Conservation (phyloP, 2,888 invertebrate genomes). For the Parelbella ahira region DNA sequence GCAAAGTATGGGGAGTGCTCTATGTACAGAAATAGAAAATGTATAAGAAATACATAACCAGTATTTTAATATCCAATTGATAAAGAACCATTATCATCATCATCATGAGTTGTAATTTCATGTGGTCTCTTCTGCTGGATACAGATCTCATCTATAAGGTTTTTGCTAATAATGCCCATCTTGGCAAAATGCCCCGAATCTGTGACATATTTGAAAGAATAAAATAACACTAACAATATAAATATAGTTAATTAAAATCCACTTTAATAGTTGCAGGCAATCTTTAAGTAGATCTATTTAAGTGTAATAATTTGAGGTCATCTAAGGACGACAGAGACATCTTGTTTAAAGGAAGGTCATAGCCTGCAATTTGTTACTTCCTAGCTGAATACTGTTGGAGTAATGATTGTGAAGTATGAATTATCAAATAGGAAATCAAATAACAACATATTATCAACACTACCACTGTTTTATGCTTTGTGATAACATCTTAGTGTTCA, state of each 20-base stretch:
- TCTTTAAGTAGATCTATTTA: slow-evolving; percentile 31
- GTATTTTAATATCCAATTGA: too few species aligned
- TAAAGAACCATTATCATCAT: too few species aligned
- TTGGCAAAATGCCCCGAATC: too few species aligned
- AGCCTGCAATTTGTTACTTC: slow-evolving; percentile 25
- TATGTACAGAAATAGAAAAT: too few species aligned
- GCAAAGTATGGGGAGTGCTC: too few species aligned
- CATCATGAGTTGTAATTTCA: too few species aligned
- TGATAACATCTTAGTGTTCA: not conserved
- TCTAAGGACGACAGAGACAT: slow-evolving; percentile 28
- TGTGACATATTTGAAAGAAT: too few species aligned
- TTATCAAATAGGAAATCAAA: slow-evolving; percentile 13
- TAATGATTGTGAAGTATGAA: slow-evolving; percentile 11
- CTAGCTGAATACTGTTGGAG: slow-evolving; percentile 7
- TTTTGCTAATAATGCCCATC: too few species aligned
- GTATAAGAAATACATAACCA: too few species aligned
- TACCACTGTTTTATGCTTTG: not conserved
- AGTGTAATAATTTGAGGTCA: slow-evolving; percentile 33
- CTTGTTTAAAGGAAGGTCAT: slow-evolving; percentile 27
- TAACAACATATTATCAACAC: slow-evolving; percentile 1
- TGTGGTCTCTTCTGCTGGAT: too few species aligned
- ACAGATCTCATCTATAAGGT: too few species aligned
- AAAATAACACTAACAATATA: too few species aligned
- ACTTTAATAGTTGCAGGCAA: slow-evolving; percentile 8
- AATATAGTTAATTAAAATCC: not conserved